These are phyloP conservation scores for Channallabes apus DNA, from an alignment of 2,797 vertebrate genomes.

Conservation along the genomic window DNA sequence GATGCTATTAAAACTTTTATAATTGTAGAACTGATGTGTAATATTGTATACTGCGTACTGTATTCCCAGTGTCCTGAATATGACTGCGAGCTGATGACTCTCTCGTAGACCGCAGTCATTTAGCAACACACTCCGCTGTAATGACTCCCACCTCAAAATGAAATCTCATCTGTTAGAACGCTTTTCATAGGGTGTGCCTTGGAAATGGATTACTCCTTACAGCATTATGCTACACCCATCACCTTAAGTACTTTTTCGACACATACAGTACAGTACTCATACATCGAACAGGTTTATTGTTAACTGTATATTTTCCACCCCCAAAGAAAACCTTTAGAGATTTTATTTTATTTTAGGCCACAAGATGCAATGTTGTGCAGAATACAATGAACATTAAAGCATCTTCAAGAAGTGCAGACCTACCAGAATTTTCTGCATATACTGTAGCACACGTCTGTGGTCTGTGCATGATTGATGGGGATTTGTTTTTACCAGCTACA, in stretches of 20 bases:
- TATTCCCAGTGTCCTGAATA: conserved; percentile 21
- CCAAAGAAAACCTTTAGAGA: not conserved
- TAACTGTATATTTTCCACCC: not conserved
- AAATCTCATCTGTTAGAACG: conserved; percentile 6
- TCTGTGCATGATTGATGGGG: not conserved
- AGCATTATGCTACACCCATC: conserved; percentile 8
- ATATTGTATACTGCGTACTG: not conserved
- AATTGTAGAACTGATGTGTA: not conserved
- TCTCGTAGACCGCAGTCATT: conserved; percentile 17
- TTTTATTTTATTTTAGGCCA: not conserved
- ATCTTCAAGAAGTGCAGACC: not conserved
- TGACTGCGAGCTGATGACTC: conserved; percentile 25
- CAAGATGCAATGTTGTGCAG: not conserved
- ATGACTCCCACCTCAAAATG: conserved; percentile 17
- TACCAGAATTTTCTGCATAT: not conserved
- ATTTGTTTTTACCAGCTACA: not conserved
- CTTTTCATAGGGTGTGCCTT: not conserved
- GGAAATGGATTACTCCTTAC: conserved; percentile 9
- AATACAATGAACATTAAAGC: not conserved
- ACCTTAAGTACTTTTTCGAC: conserved; percentile 15
- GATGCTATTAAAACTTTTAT: not conserved
- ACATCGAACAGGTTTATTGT: not conserved
- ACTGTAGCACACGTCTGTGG: too few relatives aligned
- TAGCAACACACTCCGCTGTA: conserved; percentile 14
- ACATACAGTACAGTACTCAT: not conserved